Evolutionary conservation across 1,140 invertebrate genomes (phyloP), one percentile per base, ranked within the genome.

Genomic region (Sarcophaga bullata): DNA sequence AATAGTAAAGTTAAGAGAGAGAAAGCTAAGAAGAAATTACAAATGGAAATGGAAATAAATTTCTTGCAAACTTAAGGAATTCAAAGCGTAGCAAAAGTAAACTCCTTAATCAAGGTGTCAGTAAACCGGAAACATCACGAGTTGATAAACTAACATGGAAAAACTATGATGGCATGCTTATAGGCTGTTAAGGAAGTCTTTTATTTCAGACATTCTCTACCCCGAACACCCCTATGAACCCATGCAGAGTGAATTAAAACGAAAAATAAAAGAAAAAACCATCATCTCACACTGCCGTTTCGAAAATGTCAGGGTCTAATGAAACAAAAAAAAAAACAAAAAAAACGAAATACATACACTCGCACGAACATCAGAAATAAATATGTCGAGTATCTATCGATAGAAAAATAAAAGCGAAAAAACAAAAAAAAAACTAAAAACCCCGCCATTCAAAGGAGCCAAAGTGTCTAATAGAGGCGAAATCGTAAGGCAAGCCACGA

Each of bases 81-180:
- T 46, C 11, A 15, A n/a, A 52, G n/a, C 49, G 75, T 76, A 76
- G 11, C n/a, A 58, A 49, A 17, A 78, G 48, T 50, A 50, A 78
- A 78, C n/a, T 78, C 49, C 47, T 73, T n/a, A 50, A 78, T 25
- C 15, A 78, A 78, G 75, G 75, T 78, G 75, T 78, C 49, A 78
- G 75, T 78, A 78, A 78, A 78, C 75, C 75, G 75, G 75, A 78
- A 78, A 78, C 75, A 78, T 52, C 75, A 78, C 7, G 48, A 78
- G 75, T 78, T 78, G 75, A 78, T 78, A 78, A 78, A 78, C 75
- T 78, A 50, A 78, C 75, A 78, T 19, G 50, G 7, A 46, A 73
- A 78, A 78, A 50, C 8, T 52, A 50, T n/a, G 10, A 78, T 78
- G 50, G 75, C 75, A 78, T 78, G 75, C 25, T 50, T 78, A 52